Conservation (phyloP, 2,888 invertebrate genomes). For the Mythimna albipuncta region DNA sequence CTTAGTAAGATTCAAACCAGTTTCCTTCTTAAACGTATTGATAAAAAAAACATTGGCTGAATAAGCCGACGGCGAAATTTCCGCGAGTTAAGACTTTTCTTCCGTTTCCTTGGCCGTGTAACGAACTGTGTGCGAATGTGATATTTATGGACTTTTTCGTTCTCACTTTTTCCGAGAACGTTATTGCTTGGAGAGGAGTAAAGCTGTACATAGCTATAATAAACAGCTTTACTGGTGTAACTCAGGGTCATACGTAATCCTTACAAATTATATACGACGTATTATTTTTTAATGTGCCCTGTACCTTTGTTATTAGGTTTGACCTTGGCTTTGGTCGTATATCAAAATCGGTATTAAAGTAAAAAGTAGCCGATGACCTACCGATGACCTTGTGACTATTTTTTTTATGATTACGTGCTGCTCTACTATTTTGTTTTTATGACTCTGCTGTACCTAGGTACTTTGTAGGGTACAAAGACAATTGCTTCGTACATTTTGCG, state of each 20-base stretch:
- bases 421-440: conserved; percentile 10
- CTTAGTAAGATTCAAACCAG: conserved; percentile 25
- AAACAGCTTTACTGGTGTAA: conserved; percentile 63
- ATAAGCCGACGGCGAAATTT: conserved; percentile 61
- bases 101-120: conserved; percentile 69
- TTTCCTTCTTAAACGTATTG: conserved; percentile 48
- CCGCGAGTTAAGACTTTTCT: conserved; percentile 67
- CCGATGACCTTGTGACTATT: not conserved
- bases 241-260: conserved; percentile 54
- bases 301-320: conserved; percentile 24
- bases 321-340: conserved; percentile 21
- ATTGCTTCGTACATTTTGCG: not conserved
- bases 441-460: conserved; percentile 1
- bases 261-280: conserved; percentile 51
- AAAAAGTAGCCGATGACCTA: conserved; percentile 6
- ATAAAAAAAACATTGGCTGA: conserved; percentile 53
- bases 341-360: conserved; percentile 43
- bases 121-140: conserved; percentile 73
- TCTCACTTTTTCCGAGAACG: conserved; percentile 69
- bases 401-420: conserved; percentile 12
- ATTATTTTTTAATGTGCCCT: conserved; percentile 52
- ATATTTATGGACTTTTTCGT: conserved; percentile 71
- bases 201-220: conserved; percentile 61
- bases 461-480: not conserved
- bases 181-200: conserved; percentile 68